Evolutionary conservation across 1,140 invertebrate species (phyloP).

Genomic region (Sitobion miscanthi): DNA sequence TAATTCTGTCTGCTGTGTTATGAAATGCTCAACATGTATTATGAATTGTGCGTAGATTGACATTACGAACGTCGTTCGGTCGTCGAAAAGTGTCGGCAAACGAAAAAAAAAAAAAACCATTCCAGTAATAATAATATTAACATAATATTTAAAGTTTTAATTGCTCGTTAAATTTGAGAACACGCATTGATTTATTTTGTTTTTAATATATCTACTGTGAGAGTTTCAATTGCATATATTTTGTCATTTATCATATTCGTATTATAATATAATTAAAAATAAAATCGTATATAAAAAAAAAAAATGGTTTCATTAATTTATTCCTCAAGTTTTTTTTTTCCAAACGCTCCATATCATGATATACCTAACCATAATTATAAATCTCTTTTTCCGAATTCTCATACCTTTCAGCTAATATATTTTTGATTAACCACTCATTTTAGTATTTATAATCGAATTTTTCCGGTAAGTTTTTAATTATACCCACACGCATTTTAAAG

Average conservation of each 20-base stretch:
- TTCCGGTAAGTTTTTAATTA: not conserved
- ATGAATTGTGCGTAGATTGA: not conserved
- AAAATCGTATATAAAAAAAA: not conserved
- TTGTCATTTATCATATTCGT: not conserved
- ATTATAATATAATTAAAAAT: constrained; percentile 8
- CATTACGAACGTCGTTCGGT: not conserved
- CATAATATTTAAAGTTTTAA: constrained; percentile 16
- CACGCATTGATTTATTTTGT: not conserved
- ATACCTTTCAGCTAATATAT: not conserved
- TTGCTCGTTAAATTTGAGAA: not conserved
- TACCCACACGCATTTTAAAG: not conserved
- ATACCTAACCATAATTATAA: not conserved
- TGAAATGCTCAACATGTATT: not conserved
- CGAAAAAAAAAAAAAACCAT: not conserved
- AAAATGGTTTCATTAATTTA: not conserved
- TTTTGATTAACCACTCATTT: not conserved
- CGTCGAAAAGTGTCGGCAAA: not conserved
- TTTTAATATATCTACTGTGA: not conserved
- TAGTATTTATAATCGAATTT: not conserved
- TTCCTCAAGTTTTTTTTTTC: not conserved
- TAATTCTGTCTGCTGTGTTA: not conserved
- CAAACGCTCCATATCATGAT: not conserved
- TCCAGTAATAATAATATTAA: not conserved
- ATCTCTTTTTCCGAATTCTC: not conserved
- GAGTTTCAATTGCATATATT: not conserved